phyloP scores from a whole-genome alignment of 2,888 invertebrate genomes.

The Venusia cambrica region DNA sequence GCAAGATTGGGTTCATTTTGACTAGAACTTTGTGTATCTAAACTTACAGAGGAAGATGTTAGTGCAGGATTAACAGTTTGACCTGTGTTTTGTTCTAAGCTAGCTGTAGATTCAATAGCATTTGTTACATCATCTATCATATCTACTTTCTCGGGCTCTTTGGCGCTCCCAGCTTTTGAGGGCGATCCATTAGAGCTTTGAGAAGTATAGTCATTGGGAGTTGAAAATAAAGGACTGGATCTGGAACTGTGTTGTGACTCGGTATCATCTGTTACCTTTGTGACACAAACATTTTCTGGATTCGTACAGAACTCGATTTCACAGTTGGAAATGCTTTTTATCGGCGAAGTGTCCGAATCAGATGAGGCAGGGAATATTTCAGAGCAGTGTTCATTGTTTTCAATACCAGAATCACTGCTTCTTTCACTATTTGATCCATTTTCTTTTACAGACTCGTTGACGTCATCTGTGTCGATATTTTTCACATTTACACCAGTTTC shows the following conservation, averaged over 20 bases:
- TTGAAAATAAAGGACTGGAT: slow-evolving; percentile 38
- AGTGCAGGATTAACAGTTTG: slow-evolving; percentile 1
- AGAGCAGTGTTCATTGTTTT: slow-evolving; percentile 44
- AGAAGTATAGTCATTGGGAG: slow-evolving; percentile 34
- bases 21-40: slow-evolving; percentile 39
- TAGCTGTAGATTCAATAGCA: slow-evolving; percentile 14
- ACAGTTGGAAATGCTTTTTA: slow-evolving; percentile 32
- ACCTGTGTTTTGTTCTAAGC: neutral
- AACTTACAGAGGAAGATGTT: slow-evolving; percentile 1
- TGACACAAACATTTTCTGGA: neutral
- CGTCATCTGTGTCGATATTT: slow-evolving; percentile 58
- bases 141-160: too few species aligned
- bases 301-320: slow-evolving; percentile 14
- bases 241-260: slow-evolving; percentile 28
- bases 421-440: slow-evolving; percentile 42
- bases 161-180: slow-evolving; percentile 31
- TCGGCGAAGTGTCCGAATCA: slow-evolving; percentile 42
- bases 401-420: slow-evolving; percentile 56
- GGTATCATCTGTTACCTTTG: slow-evolving; percentile 5
- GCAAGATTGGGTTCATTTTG: slow-evolving; percentile 43
- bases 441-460: slow-evolving; percentile 49
- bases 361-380: slow-evolving; percentile 37
- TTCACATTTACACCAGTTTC: slow-evolving; percentile 37
- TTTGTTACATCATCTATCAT: slow-evolving; percentile 15
- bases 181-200: slow-evolving; percentile 32